Conservation (phyloP, 2,888 invertebrate genomes). For the Cerastis rubricosa region DNA sequence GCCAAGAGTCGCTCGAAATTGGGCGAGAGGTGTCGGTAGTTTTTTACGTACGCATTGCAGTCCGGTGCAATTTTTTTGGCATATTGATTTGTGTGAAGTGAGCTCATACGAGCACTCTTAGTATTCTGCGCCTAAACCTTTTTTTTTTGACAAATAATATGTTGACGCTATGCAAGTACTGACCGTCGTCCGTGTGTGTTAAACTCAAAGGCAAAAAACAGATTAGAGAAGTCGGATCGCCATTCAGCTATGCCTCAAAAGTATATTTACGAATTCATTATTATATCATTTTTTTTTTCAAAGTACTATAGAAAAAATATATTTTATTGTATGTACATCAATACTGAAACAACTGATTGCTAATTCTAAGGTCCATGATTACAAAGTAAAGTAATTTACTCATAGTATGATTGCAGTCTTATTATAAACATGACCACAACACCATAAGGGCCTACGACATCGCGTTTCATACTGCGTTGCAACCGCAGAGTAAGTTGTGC, state of each 20-base stretch:
- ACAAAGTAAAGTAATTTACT: not conserved
- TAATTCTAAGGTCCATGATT: too few species aligned
- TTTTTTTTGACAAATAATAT: not conserved
- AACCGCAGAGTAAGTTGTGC: not conserved
- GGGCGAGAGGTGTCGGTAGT: conserved; percentile 49
- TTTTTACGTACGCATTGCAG: conserved; percentile 41
- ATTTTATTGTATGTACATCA: too few species aligned
- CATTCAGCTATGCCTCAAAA: not conserved
- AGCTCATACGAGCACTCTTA: not conserved
- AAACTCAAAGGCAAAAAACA: not conserved
- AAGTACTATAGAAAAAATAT: not conserved
- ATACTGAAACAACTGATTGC: too few species aligned
- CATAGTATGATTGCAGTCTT: not conserved
- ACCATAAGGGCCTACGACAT: not conserved
- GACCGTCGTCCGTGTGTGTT: not conserved
- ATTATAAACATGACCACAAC: conserved; percentile 13
- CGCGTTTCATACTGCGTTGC: not conserved
- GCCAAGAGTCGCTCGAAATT: conserved; percentile 60
- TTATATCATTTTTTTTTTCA: not conserved
- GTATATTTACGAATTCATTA: not conserved
- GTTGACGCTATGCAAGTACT: not conserved
- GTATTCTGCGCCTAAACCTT: too few species aligned
- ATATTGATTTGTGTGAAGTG: conserved; percentile 25
- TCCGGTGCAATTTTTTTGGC: conserved; percentile 10
- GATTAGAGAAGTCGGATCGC: not conserved